These are phyloP conservation scores for Scytalopus superciliaris DNA, from an alignment of 2,113 vertebrate species.

Conservation along the genomic window DNA sequence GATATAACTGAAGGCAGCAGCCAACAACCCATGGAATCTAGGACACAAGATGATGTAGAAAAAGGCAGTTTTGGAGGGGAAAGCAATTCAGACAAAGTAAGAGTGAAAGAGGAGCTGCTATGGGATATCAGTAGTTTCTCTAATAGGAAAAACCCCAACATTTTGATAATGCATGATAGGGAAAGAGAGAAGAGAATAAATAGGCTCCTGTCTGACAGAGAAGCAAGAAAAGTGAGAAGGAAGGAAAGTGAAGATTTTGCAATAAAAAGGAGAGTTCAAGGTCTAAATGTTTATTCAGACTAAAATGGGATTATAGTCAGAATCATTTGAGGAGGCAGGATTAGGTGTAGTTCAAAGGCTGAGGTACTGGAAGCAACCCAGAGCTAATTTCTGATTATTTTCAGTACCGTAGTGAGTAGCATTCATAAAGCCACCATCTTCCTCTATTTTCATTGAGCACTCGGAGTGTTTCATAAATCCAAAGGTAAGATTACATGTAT, in stretches of 20 bases:
- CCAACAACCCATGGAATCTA: neutral
- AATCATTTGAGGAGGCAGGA: neutral
- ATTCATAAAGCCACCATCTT: neutral
- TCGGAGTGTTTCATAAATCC: neutral
- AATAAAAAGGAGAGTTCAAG: neutral
- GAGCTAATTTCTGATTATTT: neutral
- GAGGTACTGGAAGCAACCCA: neutral
- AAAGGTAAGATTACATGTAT: neutral
- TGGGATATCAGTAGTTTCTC: neutral
- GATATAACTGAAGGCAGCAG: constrained; percentile 21
- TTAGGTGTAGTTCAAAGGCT: neutral
- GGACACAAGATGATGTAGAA: neutral
- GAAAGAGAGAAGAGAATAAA: neutral
- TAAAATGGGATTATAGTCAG: neutral
- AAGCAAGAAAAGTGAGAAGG: neutral
- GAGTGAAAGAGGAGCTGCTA: neutral
- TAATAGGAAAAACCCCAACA: neutral
- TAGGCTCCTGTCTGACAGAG: neutral
- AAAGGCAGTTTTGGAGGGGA: neutral
- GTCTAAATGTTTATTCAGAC: neutral
- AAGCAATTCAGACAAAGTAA: neutral
- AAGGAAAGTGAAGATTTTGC: neutral
- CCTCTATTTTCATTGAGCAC: neutral
- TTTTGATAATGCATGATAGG: neutral
- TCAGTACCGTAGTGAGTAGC: neutral